Percentiles rank a stretch among this genome's conserved stretches.
Evolutionary conservation across 2,888 invertebrate species (phyloP).

Genomic region (Heliconius charithonia): DNA sequence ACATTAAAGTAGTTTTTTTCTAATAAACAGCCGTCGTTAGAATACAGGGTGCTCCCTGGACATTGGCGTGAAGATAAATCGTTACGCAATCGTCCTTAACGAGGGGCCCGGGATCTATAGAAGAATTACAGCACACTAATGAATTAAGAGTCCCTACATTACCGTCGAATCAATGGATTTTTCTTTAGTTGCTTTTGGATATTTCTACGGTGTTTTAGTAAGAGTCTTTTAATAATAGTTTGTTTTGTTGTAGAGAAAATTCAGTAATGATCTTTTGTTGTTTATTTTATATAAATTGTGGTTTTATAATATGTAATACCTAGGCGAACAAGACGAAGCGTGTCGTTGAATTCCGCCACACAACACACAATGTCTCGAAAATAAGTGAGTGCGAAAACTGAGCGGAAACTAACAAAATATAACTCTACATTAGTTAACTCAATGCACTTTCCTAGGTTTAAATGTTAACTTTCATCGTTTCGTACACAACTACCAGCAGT

Average conservation of each 20-base stretch:
- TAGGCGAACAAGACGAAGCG: neutral
- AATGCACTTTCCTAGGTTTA: too few species aligned
- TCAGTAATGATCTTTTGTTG: neutral
- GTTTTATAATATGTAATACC: too few species aligned
- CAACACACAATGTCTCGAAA: neutral
- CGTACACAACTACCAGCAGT: too few species aligned
- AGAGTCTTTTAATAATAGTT: neutral
- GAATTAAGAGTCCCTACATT: constrained; percentile 48
- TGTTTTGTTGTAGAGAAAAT: neutral
- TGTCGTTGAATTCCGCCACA: neutral
- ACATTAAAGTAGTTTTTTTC: constrained; percentile 22
- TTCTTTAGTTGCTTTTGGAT: neutral
- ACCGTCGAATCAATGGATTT: constrained; percentile 36
- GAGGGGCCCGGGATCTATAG: constrained; percentile 48
- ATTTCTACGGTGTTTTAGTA: neutral
- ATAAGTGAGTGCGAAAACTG: neutral
- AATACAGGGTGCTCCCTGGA: constrained; percentile 42
- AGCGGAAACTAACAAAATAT: neutral
- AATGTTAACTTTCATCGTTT: too few species aligned
- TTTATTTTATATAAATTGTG: too few species aligned
- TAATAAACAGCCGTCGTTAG: constrained; percentile 44
- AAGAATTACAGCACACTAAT: constrained; percentile 48
- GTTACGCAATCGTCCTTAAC: constrained; percentile 48
- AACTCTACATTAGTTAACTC: neutral
- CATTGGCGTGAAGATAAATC: constrained; percentile 49